Evolutionary conservation across 2,797 vertebrate species (phyloP).

Genomic region (Parauchenoglanis ngamensis): DNA sequence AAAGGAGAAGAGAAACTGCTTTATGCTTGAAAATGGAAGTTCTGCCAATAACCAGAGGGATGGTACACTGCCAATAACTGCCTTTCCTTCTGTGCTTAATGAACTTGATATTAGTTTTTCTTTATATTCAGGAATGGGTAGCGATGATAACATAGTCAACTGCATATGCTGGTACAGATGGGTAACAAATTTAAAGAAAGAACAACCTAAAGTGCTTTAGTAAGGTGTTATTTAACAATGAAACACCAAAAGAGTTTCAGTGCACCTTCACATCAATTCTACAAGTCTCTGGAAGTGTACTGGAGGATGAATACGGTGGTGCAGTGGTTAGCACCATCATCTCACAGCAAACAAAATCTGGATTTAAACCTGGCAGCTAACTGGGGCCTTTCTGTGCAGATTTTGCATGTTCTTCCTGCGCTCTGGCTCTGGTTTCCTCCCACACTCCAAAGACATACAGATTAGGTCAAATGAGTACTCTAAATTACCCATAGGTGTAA

Average conservation of each 20-base stretch:
- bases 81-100: slow-evolving; percentile 26
- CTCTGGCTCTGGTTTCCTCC: too few species aligned
- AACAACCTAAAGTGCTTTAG: neutral
- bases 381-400: too few species aligned
- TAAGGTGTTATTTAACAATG: neutral
- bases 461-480: too few species aligned
- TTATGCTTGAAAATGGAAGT: neutral
- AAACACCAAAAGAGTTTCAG: neutral
- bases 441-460: too few species aligned
- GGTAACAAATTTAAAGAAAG: neutral
- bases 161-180: slow-evolving; percentile 25
- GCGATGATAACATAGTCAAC: neutral
- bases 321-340: too few species aligned
- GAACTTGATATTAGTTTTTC: slow-evolving; percentile 16
- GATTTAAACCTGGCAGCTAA: too few species aligned
- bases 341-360: too few species aligned
- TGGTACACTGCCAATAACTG: neutral
- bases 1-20: slow-evolving; percentile 2
- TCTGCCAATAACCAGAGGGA: slow-evolving; percentile 22
- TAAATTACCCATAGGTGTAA: too few species aligned
- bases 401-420: too few species aligned
- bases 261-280: neutral
- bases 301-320: too few species aligned
- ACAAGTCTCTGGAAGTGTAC: neutral
- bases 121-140: slow-evolving; percentile 11